Evolutionary conservation across 2,797 vertebrate species (phyloP).

Genomic region (Epinephelus awoara): DNA sequence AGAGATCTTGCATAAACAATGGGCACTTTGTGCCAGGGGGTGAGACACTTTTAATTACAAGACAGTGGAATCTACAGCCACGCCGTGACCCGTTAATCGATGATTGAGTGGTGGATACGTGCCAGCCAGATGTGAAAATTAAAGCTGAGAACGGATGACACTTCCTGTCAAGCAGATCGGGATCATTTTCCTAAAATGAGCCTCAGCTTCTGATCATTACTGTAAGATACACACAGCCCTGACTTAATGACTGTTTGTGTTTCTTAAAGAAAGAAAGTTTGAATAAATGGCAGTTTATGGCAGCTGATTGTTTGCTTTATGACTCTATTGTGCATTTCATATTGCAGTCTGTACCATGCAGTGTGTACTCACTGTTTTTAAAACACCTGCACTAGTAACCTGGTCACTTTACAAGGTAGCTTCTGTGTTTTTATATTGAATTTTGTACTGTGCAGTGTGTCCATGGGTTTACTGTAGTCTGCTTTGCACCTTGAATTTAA

Average conservation of each 20-base stretch:
- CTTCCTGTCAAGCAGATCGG: slow-evolving; percentile 49
- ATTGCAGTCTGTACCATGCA: too few relatives aligned
- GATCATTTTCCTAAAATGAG: slow-evolving; percentile 16
- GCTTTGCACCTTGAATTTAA: too few relatives aligned
- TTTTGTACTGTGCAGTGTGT: too few relatives aligned
- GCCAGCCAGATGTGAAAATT: slow-evolving; percentile 35
- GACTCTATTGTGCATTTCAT: too few relatives aligned
- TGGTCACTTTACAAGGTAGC: too few relatives aligned
- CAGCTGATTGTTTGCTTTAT: too few relatives aligned
- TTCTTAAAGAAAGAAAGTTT: neutral
- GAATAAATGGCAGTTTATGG: neutral
- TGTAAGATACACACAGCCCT: neutral
- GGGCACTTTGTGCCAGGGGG: slow-evolving; percentile 60
- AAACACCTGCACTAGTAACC: too few relatives aligned
- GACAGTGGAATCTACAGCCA: slow-evolving; percentile 33
- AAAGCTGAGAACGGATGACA: slow-evolving; percentile 12
- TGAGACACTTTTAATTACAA: slow-evolving; percentile 76
- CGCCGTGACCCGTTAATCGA: slow-evolving; percentile 63
- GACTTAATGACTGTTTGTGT: neutral
- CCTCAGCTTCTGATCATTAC: neutral
- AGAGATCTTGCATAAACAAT: slow-evolving; percentile 72
- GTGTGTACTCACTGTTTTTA: too few relatives aligned
- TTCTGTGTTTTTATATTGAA: too few relatives aligned
- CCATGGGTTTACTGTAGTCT: too few relatives aligned
- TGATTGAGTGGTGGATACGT: slow-evolving; percentile 44